Base-by-base conservation (phyloP, 2,888 invertebrate species). In the Apamea sordens region DNA sequence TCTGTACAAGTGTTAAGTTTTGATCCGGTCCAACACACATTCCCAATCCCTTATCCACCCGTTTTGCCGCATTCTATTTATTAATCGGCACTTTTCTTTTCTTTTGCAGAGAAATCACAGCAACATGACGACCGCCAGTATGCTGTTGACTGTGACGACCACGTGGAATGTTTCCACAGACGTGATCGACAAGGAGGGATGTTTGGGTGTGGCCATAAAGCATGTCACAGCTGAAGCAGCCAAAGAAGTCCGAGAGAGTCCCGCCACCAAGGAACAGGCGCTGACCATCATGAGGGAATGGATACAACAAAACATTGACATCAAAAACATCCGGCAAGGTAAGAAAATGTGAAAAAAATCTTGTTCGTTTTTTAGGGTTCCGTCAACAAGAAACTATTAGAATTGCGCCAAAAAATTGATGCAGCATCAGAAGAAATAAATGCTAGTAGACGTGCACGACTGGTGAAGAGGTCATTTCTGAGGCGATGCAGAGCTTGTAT, bases 241-340 rank as follows among this genome's bases (percentile, higher is more conserved):
- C 72, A 96, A 96, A 71, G 98, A 98, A 90, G 94, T 98, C n/a
- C 95, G 98, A 24, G 98, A 98, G 92, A 98, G 98, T 69, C 97
- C 98, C 24, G 93, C 95, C 18, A 97, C 97, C 0, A 96, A 97
- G 73, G 97, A 97, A 53, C 98, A 98, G 90, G 97, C 98, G 3
- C 93, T 98, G 72, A 93, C 95, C 21, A 97, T 98, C 89, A 95
- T 98, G 92, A 96, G 97, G 69, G 97, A 98, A 41, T 98, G 98
- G 98, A 97, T 98, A 83, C 93, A 95, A 64, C 97, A 98, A 92
- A 98, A 98, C 91, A 94, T 95, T 44, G 98, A 98, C 90, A 97
- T 98, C 82, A 97, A 96, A 91, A 97, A 98, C 92, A 97, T 98
- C 77, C 96, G 98, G 82, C 97, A 97, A 92, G 98, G 98, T 98